Base-by-base conservation (phyloP, 2,888 invertebrate genomes). In the Lochmaea crataegi region DNA sequence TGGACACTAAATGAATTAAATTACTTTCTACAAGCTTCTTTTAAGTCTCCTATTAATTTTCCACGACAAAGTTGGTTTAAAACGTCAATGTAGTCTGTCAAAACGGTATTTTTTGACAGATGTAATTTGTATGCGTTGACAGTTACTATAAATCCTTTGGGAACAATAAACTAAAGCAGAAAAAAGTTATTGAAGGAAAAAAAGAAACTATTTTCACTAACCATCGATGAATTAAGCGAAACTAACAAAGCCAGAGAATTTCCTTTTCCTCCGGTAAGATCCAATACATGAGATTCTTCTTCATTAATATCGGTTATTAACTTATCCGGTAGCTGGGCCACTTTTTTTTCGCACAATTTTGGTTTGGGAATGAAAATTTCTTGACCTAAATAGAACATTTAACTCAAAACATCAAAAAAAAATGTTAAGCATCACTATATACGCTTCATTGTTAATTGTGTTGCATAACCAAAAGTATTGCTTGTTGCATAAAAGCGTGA, bases 231-330 rank as follows among this genome's bases (percentile, higher is more conserved):
- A 18, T 85, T 79, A 68, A 90, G 86, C 22, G 85, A 84, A 10
- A 88, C 85, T 61, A 95, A 86, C 53, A 92, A 84, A 0, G 93
- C 93, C 14, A 96, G 85, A 2, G 95, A 94, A 1, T 92, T 91
- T 11, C 93, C 95, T 85, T 95, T 96, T 0, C 94, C 95, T 0
- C 96, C 96, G 0, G 93, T 92, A 11, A 92, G 84, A 10, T 85
- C 83, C 0, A 90, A 85, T 75, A 90, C 89, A 32, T 88, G 87
- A 38, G 92, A 89, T 14, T 87, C 87, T 0, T 83, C 81, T 12
- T 88, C 88, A 9, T 86, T 85, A 38, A 92, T 89, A 0, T 85
- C 76, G 2, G 78, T 64, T 6, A 82, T 76, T 22, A 82, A 76
- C 65, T 73, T 63, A n/a, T 75, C 51, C 14, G 78, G 77, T 11